phyloP scores from a whole-genome alignment of 2,797 vertebrate species.

The Falco peregrinus region DNA sequence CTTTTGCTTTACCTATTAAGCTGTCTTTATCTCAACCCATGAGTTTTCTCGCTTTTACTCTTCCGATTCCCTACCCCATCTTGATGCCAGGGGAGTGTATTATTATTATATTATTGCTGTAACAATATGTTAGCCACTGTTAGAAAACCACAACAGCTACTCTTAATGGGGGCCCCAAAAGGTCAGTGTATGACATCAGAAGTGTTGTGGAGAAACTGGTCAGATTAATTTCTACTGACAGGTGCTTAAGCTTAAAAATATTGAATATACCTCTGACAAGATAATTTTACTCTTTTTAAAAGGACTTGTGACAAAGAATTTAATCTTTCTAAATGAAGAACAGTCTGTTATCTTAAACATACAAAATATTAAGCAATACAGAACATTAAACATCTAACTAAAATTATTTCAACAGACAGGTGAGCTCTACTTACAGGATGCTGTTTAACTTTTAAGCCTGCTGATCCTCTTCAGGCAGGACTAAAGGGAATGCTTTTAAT shows the following conservation, averaged over 20 bases:
- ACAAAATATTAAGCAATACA: slow-evolving; percentile 73
- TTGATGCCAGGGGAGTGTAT: no score
- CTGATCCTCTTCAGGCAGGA: not conserved
- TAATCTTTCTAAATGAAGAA: slow-evolving; percentile 69
- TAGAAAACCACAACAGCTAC: slow-evolving; percentile 65
- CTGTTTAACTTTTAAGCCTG: not conserved
- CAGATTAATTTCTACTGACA: slow-evolving; percentile 49
- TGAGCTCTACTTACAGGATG: not conserved
- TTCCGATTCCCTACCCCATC: no score
- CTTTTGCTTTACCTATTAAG: no score
- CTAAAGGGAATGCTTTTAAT: not conserved
- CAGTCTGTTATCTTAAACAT: slow-evolving; percentile 78
- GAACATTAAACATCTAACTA: not conserved
- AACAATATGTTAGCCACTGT: slow-evolving; percentile 54
- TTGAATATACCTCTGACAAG: slow-evolving; percentile 61
- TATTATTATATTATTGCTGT: not conserved
- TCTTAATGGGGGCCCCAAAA: slow-evolving; percentile 36
- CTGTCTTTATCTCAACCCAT: no score
- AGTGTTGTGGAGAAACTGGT: slow-evolving; percentile 46
- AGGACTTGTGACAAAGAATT: slow-evolving; percentile 66
- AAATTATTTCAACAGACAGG: not conserved
- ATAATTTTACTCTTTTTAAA: slow-evolving; percentile 72
- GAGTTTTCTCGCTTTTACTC: no score
- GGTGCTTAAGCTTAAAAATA: slow-evolving; percentile 69
- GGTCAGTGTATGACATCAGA: slow-evolving; percentile 58